A percentile compares a stretch with the other conserved stretches of the same genome.
These are phyloP conservation scores for Lydus trimaculatus DNA, from an alignment of 2,888 invertebrate species.

Conservation along the genomic window DNA sequence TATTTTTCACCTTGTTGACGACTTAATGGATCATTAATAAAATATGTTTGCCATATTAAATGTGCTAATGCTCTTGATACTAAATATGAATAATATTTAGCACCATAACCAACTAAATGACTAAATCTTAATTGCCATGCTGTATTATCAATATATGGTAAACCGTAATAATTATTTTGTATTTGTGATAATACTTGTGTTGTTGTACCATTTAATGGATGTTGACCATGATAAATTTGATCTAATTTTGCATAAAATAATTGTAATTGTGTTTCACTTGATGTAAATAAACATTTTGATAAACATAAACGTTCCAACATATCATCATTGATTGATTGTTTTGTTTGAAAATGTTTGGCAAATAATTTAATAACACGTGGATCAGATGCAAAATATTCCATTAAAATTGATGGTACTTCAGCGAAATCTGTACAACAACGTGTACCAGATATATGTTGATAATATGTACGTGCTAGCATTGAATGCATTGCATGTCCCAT, in stretches of 20 bases:
- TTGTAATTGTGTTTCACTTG: slow-evolving; percentile 80
- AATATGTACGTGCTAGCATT: slow-evolving; percentile 93
- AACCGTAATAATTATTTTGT: slow-evolving; percentile 83
- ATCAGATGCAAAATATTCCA: slow-evolving; percentile 97
- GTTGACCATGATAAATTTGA: slow-evolving; percentile 82
- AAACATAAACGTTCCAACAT: slow-evolving; percentile 82
- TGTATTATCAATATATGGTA: slow-evolving; percentile 89
- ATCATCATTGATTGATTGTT: slow-evolving; percentile 80
- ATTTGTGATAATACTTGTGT: slow-evolving; percentile 78
- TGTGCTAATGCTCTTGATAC: slow-evolving; percentile 93
- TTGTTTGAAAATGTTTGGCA: slow-evolving; percentile 90
- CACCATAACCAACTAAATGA: slow-evolving; percentile 97
- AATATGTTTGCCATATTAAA: slow-evolving; percentile 90
- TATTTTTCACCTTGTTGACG: slow-evolving; percentile 81
- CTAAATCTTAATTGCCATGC: slow-evolving; percentile 97
- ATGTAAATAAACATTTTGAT: slow-evolving; percentile 86
- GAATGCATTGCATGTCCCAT: slow-evolving; percentile 99
- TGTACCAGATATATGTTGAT: slow-evolving; percentile 98
- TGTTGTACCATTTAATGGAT: slow-evolving; percentile 65
- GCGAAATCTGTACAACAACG: slow-evolving; percentile 98
- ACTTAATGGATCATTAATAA: slow-evolving; percentile 78
- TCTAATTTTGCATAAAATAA: slow-evolving; percentile 76
- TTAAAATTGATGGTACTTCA: slow-evolving; percentile 97
- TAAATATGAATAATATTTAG: slow-evolving; percentile 98
- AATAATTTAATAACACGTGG: slow-evolving; percentile 83